A percentile compares a stretch with the other conserved stretches of the same genome.
These are phyloP conservation scores for Brienomyrus longianalis DNA, from an alignment of 2,113 vertebrate genomes.

Conservation along the genomic window DNA sequence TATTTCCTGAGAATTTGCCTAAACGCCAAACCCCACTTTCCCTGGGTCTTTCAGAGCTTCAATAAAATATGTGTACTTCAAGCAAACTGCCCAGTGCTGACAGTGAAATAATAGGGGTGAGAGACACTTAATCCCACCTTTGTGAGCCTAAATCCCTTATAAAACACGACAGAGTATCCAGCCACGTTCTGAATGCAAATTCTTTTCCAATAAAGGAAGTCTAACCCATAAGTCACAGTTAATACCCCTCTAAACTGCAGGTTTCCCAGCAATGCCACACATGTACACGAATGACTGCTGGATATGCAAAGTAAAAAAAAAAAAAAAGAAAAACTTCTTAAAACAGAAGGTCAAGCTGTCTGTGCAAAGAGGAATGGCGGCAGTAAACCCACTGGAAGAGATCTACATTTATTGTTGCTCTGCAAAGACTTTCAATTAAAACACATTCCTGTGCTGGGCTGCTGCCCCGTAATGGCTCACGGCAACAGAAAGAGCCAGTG, in stretches of 20 bases:
- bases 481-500: constrained; percentile 31
- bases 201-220: neutral
- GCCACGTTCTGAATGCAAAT: neutral
- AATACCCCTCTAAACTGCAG: neutral
- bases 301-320: neutral
- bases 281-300: neutral
- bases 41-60: neutral
- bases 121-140: constrained; percentile 3
- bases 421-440: constrained; percentile 52
- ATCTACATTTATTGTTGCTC: constrained; percentile 52
- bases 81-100: neutral
- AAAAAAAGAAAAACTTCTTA: neutral
- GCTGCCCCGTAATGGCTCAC: constrained; percentile 52
- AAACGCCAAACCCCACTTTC: neutral
- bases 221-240: neutral
- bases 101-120: neutral
- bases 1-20: constrained; percentile 3
- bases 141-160: constrained; percentile 37
- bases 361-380: neutral
- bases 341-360: neutral
- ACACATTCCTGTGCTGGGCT: constrained; percentile 55
- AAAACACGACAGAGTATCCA: constrained; percentile 24
- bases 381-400: neutral
- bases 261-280: neutral
- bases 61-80: neutral